phyloP scores from a whole-genome alignment of 2,888 invertebrate genomes.

The Leuctra nigra region DNA sequence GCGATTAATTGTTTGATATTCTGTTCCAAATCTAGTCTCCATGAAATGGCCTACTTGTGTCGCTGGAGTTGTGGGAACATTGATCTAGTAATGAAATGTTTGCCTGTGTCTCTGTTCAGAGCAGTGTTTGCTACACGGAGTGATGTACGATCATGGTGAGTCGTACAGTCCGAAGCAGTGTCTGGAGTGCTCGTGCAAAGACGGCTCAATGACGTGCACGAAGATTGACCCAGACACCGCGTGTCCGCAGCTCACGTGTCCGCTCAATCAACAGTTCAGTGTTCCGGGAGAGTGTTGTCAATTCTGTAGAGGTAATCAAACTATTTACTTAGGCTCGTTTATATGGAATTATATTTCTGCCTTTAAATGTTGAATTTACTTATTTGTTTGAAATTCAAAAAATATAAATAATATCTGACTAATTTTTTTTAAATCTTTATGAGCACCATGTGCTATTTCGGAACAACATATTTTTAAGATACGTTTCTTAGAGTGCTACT shows the following conservation, averaged over 20 bases:
- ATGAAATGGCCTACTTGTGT: too few relatives aligned
- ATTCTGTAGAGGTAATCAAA: slow-evolving; percentile 69
- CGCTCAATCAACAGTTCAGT: slow-evolving; percentile 67
- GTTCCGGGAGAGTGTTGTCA: slow-evolving; percentile 85
- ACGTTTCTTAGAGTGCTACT: too few relatives aligned
- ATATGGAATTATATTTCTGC: background rate
- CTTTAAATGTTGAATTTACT: background rate
- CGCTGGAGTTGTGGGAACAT: too few relatives aligned
- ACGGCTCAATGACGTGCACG: slow-evolving; percentile 74
- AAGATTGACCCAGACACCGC: slow-evolving; percentile 62
- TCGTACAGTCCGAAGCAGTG: slow-evolving; percentile 66
- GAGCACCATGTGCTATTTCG: too few relatives aligned
- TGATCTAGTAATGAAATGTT: too few relatives aligned
- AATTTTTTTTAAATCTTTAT: too few relatives aligned
- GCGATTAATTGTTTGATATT: too few relatives aligned
- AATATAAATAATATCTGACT: background rate
- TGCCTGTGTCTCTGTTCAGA: too few relatives aligned
- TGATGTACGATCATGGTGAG: slow-evolving; percentile 75
- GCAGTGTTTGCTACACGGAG: slow-evolving; percentile 61
- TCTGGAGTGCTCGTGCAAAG: slow-evolving; percentile 73
- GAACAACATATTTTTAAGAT: too few relatives aligned
- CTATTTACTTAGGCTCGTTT: background rate
- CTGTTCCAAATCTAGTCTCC: too few relatives aligned
- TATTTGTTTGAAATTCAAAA: background rate
- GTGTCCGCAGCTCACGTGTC: slow-evolving; percentile 74